Percentiles rank a stretch among this genome's conserved stretches.
Evolutionary conservation across 2,797 vertebrate species (phyloP).

Genomic region (Helostoma temminkii): DNA sequence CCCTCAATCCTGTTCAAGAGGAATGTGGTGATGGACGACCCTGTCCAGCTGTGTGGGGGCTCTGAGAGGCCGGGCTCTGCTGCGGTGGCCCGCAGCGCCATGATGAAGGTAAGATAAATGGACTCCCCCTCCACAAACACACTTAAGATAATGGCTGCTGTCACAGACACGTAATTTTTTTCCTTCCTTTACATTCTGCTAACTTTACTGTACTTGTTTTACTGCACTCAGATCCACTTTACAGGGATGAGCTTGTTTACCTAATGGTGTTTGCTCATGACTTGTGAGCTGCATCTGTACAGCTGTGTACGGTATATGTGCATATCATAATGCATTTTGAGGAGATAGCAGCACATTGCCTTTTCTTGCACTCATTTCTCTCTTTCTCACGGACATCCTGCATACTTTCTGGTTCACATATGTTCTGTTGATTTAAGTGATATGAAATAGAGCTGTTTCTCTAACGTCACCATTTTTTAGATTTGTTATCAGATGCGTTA

Average conservation of each 20-base stretch:
- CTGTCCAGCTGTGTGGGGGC: constrained; percentile 89
- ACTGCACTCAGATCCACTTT: constrained; percentile 19
- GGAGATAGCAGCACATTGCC: not conserved
- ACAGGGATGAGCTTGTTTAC: constrained; percentile 30
- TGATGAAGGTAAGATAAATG: constrained; percentile 93
- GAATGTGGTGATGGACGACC: constrained; percentile 94
- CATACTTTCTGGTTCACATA: not conserved
- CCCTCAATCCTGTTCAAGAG: constrained; percentile 99
- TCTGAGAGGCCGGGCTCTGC: constrained; percentile 91
- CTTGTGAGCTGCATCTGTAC: not conserved
- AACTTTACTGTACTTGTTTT: constrained; percentile 26
- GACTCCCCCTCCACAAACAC: constrained; percentile 61
- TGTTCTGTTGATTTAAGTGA: constrained; percentile 2
- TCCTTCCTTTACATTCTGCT: constrained; percentile 15
- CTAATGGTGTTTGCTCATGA: constrained; percentile 24
- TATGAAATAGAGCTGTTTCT: not conserved
- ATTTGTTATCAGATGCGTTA: too few species aligned
- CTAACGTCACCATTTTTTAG: not conserved
- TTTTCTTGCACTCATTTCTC: constrained; percentile 2
- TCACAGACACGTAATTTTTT: constrained; percentile 44
- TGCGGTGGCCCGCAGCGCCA: constrained; percentile 94
- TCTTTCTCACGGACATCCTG: constrained; percentile 30
- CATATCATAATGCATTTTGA: constrained; percentile 12
- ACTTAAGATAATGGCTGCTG: constrained; percentile 70
- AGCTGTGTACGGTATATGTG: constrained; percentile 1